phyloP scores from a whole-genome alignment of 2,888 invertebrate species.

The Morinoia aosen region DNA sequence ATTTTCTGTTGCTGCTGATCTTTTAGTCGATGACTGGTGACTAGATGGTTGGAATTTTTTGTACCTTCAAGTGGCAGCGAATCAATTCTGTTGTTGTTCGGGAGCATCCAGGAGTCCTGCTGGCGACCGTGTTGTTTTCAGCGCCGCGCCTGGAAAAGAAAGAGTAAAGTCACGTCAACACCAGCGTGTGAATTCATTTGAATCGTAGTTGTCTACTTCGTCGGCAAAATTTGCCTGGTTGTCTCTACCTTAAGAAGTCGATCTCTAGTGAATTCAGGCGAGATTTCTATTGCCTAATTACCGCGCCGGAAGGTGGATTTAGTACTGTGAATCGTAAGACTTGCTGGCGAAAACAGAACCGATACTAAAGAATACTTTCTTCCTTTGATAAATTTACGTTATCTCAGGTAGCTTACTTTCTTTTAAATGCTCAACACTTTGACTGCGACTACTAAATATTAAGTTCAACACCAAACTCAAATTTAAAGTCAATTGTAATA shows the following conservation, averaged over 20 bases:
- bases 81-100: not conserved
- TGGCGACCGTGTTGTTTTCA: not conserved
- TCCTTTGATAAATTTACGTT: too few species aligned
- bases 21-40: not conserved
- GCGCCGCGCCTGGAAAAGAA: not conserved
- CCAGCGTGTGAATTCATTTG: not conserved
- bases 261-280: not conserved
- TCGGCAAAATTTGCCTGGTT: not conserved
- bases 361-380: too few species aligned
- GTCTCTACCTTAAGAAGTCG: not conserved
- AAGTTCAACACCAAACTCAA: too few species aligned
- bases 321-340: not conserved
- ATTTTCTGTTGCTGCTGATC: not conserved
- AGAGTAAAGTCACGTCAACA: not conserved
- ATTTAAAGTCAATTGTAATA: too few species aligned
- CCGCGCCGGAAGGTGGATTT: not conserved
- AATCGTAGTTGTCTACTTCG: not conserved
- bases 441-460: too few species aligned
- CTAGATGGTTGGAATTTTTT: not conserved
- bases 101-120: not conserved
- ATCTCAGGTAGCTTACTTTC: too few species aligned
- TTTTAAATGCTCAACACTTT: too few species aligned
- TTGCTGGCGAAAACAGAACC: too few species aligned
- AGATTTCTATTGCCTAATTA: too few species aligned
- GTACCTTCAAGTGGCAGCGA: not conserved